Evolutionary conservation across 2,797 vertebrate species (phyloP).

Genomic region (Centroberyx gerrardi): DNA sequence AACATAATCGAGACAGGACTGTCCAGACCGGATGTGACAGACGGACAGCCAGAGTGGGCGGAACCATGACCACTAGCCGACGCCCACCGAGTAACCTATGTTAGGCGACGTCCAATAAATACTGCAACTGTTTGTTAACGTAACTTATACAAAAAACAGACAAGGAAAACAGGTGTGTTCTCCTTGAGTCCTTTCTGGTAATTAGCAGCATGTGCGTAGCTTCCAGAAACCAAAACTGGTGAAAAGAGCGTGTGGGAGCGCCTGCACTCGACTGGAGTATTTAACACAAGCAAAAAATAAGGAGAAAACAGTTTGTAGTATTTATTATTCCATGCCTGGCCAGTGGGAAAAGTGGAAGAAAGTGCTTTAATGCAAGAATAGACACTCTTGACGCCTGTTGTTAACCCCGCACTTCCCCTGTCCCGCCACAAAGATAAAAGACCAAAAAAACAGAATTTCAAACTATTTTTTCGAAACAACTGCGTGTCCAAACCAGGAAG

Average conservation of each 20-base stretch:
- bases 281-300: slow-evolving; percentile 37
- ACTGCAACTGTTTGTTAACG: slow-evolving; percentile 82
- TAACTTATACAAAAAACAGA: slow-evolving; percentile 71
- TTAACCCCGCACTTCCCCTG: no score
- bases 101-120: slow-evolving; percentile 86
- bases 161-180: slow-evolving; percentile 44
- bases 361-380: slow-evolving; percentile 37
- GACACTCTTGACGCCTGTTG: no score
- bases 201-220: slow-evolving; percentile 76
- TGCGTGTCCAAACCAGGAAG: slow-evolving; percentile 10
- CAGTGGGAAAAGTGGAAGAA: slow-evolving; percentile 14
- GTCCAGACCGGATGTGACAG: slow-evolving; percentile 73
- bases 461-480: neutral
- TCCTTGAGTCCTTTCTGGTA: slow-evolving; percentile 60
- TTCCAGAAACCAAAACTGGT: slow-evolving; percentile 61
- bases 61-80: slow-evolving; percentile 6
- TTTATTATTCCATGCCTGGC: slow-evolving; percentile 16
- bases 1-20: slow-evolving; percentile 80
- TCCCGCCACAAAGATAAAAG: neutral
- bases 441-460: slow-evolving; percentile 4
- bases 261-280: slow-evolving; percentile 65
- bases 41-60: slow-evolving; percentile 63
- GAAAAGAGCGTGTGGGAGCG: slow-evolving; percentile 18
- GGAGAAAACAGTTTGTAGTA: neutral
- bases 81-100: slow-evolving; percentile 58